phyloP scores from a whole-genome alignment of 2,113 vertebrate genomes.

The Cephalopholis sonnerati region DNA sequence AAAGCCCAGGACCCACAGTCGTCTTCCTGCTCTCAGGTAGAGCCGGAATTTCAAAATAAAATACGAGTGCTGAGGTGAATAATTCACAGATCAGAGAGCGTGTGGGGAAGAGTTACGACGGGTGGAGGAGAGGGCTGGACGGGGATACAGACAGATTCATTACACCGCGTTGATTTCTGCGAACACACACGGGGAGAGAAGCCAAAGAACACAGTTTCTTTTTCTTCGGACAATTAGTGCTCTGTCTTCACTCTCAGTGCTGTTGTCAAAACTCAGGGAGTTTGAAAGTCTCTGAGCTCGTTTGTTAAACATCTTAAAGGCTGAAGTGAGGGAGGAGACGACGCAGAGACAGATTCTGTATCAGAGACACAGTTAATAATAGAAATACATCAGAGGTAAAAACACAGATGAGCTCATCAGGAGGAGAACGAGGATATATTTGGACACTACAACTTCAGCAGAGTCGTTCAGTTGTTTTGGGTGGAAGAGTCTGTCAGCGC shows the following conservation, averaged over 20 bases:
- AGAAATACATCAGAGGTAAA: background rate
- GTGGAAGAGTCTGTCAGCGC: background rate
- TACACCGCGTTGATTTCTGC: background rate
- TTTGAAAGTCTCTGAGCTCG: too few relatives aligned
- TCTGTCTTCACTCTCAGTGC: background rate
- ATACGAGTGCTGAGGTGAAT: background rate
- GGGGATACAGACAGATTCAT: conserved; percentile 4
- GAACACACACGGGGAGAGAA: background rate
- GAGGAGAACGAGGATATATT: background rate
- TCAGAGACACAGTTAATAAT: background rate
- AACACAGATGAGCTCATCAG: background rate
- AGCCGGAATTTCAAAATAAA: conserved; percentile 25
- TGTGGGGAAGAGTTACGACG: background rate
- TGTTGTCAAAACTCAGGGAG: too few relatives aligned
- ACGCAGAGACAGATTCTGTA: background rate
- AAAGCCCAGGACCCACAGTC: background rate
- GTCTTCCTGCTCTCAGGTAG: conserved; percentile 6
- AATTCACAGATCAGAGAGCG: background rate
- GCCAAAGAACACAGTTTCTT: conserved; percentile 3
- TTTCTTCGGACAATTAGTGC: too few relatives aligned
- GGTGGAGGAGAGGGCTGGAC: background rate
- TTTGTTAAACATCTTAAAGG: too few relatives aligned
- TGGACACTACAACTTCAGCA: background rate
- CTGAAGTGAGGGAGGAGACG: too few relatives aligned
- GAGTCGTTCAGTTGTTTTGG: background rate